These are phyloP conservation scores for Platorchestia sp. DNA, from an alignment of 1,140 invertebrate species.

Conservation along the genomic window DNA sequence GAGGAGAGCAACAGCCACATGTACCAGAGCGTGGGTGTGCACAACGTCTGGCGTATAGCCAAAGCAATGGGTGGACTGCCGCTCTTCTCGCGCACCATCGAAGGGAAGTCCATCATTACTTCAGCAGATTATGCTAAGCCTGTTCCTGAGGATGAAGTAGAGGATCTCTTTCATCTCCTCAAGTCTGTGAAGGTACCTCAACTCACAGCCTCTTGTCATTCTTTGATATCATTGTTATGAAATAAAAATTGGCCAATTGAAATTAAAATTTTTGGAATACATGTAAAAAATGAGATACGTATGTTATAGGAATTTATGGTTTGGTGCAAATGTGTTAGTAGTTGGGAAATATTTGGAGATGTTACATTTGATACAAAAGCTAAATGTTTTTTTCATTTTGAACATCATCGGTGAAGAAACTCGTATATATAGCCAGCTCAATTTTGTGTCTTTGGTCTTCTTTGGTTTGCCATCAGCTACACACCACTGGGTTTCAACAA, in stretches of 20 bases:
- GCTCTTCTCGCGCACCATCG: constrained; percentile 17
- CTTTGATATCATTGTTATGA: too few species aligned
- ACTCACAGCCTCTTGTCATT: not conserved
- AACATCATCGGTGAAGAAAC: too few species aligned
- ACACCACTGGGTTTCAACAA: too few species aligned
- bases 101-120: constrained; percentile 14
- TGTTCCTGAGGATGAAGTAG: constrained; percentile 18
- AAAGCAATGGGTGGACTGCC: constrained; percentile 8
- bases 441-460: too few species aligned
- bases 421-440: too few species aligned
- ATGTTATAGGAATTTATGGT: too few species aligned
- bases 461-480: too few species aligned
- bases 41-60: constrained; percentile 10
- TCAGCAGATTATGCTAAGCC: constrained; percentile 9
- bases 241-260: too few species aligned
- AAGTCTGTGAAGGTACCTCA: constrained; percentile 22
- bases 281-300: too few species aligned
- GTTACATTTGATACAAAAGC: not conserved
- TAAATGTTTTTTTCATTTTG: not conserved
- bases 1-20: constrained; percentile 52
- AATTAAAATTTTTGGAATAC: too few species aligned
- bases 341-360: too few species aligned
- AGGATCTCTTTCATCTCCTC: constrained; percentile 7
- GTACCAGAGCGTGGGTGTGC: constrained; percentile 42
- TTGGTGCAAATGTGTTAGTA: too few species aligned